Percentiles rank a stretch among this genome's conserved stretches.
phyloP scores from a whole-genome alignment of 1,140 invertebrate genomes.

The Drosophila leontia region DNA sequence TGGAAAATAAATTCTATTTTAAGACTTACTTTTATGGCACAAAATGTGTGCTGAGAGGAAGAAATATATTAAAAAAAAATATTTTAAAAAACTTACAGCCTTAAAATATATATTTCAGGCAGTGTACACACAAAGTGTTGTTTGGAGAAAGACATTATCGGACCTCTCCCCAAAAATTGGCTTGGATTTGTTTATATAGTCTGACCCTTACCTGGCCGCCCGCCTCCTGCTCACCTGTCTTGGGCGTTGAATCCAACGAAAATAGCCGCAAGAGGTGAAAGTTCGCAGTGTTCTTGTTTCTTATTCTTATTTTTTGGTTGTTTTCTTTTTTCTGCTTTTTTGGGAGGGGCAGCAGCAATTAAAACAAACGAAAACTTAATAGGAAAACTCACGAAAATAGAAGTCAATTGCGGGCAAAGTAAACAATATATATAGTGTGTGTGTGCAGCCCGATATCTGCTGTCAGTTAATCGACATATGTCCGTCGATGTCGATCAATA shows the following conservation, averaged over 20 bases:
- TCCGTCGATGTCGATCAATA: conserved; percentile 28
- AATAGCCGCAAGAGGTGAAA: conserved; percentile 27
- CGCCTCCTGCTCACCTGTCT: conserved; percentile 9
- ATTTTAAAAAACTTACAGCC: not conserved
- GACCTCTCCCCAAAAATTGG: conserved; percentile 5
- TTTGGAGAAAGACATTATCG: conserved; percentile 7
- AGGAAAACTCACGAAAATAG: conserved; percentile 32
- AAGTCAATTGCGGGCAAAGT: conserved; percentile 37
- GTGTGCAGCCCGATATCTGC: conserved; percentile 24
- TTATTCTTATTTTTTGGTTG: not conserved
- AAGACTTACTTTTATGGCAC: not conserved
- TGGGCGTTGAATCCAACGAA: conserved; percentile 16
- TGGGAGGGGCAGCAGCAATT: conserved; percentile 35
- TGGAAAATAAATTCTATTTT: not conserved
- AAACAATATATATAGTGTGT: conserved; percentile 21
- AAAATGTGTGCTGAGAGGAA: not conserved
- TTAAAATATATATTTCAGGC: not conserved
- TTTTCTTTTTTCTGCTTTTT: not conserved
- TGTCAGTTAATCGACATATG: conserved; percentile 29
- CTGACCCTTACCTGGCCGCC: conserved; percentile 30
- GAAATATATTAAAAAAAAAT: no score
- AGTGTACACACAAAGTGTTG: conserved; percentile 9
- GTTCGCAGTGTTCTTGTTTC: conserved; percentile 10
- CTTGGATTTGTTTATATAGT: conserved; percentile 43
- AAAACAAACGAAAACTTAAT: conserved; percentile 43